Base-by-base conservation (phyloP, 2,113 vertebrate genomes). In the Xiphophorus hellerii region DNA sequence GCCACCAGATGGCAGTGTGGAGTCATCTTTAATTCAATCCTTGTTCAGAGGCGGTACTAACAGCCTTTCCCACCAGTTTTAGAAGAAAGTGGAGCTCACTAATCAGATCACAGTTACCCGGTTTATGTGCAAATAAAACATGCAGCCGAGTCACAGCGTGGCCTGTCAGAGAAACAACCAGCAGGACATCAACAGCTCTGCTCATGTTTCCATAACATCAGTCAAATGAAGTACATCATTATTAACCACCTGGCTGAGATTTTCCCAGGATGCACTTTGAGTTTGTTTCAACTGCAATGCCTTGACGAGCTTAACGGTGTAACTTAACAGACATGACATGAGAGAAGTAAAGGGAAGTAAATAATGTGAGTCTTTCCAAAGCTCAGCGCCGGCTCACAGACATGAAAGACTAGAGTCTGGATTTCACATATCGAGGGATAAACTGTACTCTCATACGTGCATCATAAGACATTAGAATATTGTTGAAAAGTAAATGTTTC, bases 1-100 rank as follows among this genome's bases (percentile, higher is more conserved):
- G 66, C 1, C 88, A 88, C 35, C 58, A 86, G 87, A 66, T 71
- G 83, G 79, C 84, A 84, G 79, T 39, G 67, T 10, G n/a, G 67
- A 70, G 64, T 44, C 64, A 25, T 44, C 58, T 33, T 27, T 8
- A 12, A 27, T 25, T n/a, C 4, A 15, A 15, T 4, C 42, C 14
- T 17, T 48, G 17, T 20, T 48, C 44, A 48, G 5, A 48, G 44
- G 5, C 5, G 1, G 1, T 3, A n/a, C n/a, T 1, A 58, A 58
- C 51, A 58, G 2, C 51, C 51, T 58, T 9, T n/a, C 51, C 22
- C 25, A n/a, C 7, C 20, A 22, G 51, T 58, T 58, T 58, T 17
- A 54, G 51, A 54, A n/a, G 51, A 54, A 25, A 10, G 51, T 25
- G 25, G 51, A 54, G 6, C 51, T 25, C 22, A 25, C 51, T 54